Conservation (phyloP, 2,113 vertebrate species). For the Lepisosteus oculatus region DNA sequence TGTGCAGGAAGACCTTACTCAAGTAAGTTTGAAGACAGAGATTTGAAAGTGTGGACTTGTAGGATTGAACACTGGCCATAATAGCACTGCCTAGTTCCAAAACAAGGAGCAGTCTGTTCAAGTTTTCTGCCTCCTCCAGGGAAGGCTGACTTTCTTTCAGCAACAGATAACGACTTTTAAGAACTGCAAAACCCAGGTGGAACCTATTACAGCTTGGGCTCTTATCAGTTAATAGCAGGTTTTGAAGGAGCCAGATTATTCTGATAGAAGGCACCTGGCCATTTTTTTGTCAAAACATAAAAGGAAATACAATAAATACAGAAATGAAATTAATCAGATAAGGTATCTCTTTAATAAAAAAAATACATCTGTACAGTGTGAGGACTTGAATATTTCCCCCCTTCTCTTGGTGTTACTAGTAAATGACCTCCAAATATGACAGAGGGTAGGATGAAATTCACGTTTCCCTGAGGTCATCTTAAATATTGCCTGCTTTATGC, state of each 20-base stretch:
- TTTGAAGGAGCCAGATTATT: constrained; percentile 65
- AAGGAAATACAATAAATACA: constrained; percentile 16
- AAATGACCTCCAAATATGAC: too few relatives aligned
- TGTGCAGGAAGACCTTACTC: too few relatives aligned
- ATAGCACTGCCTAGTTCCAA: background rate
- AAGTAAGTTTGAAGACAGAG: too few relatives aligned
- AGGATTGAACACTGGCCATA: background rate
- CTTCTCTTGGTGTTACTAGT: too few relatives aligned
- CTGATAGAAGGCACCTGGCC: constrained; percentile 65
- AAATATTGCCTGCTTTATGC: too few relatives aligned
- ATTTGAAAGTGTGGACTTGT: too few relatives aligned
- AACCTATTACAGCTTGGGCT: constrained; percentile 55
- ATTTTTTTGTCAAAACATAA: constrained; percentile 38
- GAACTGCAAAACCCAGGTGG: constrained; percentile 57
- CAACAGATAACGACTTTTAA: constrained; percentile 35
- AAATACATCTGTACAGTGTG: constrained; percentile 36
- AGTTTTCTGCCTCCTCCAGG: constrained; percentile 34
- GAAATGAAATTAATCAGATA: constrained; percentile 39
- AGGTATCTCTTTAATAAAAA: constrained; percentile 32
- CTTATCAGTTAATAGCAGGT: constrained; percentile 72
- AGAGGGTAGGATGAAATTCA: too few relatives aligned
- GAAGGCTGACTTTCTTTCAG: constrained; percentile 21
- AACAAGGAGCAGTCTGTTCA: constrained; percentile 12
- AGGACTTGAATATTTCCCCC: constrained; percentile 13
- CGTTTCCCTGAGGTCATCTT: too few relatives aligned